Evolutionary conservation across 1,140 invertebrate genomes (phyloP), one percentile per base, ranked within the genome.

Genomic region (Brachionus manjavacas): DNA sequence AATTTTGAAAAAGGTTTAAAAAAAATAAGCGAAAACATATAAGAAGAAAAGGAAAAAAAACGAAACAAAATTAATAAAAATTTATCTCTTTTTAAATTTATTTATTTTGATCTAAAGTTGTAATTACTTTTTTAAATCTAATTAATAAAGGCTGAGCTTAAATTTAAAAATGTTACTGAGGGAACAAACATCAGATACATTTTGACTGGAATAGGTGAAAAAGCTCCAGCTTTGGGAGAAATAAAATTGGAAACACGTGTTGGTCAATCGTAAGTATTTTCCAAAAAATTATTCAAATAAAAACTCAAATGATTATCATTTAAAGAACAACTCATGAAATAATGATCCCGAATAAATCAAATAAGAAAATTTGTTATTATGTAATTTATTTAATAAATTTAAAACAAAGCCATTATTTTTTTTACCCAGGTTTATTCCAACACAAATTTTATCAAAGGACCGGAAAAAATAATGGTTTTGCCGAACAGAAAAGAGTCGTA

Each of bases 331-430:
- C 46, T 25, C 86, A 87, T 85, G 85, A 84, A 31, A 46, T 89
- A 14, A 86, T 86, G 52, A 85, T 90, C 12, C 88, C 89, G 3
- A 90, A 90, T 85, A 86, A 86, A 12, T 89, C 88, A 14, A 88
- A 86, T 72, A 88, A 87, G 85, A 90, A 88, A 79, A 85, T 89
- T 2, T 86, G 85, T 31, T 89, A 87, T 80, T 86, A 76, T 83
- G 89, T 88, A 86, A 35, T 35, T 35, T 35, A 35, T 35, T 35
- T 35, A 35, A 35, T 6, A 35, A 6, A 35, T 35, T 35, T 0
- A 35, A 35, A 35, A 7, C 31, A 35, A 7, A 35, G 31, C 31
- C 7, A 0, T 0, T 6, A 35, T 7, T 35, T 35, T 20, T 46
- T 16, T 28, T n/a, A n/a, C 86, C 1, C 83, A 89, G 87, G 88